Evolutionary conservation across 2,113 vertebrate species (phyloP).

Genomic region (Furnarius figulus): DNA sequence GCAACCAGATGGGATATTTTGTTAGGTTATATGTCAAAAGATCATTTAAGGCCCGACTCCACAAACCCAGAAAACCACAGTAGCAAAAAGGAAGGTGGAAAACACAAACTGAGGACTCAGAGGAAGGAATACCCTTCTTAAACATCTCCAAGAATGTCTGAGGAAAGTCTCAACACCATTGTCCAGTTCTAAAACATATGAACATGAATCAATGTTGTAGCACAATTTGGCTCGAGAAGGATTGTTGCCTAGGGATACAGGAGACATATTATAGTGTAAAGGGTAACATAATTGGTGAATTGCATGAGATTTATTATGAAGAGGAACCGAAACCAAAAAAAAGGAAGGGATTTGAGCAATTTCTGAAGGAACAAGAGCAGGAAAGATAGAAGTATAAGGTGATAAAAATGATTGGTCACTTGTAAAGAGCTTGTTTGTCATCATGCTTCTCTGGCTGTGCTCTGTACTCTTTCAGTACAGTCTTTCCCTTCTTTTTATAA

Average conservation of each 20-base stretch:
- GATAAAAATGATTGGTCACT: background rate
- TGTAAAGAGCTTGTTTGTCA: background rate
- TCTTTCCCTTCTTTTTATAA: background rate
- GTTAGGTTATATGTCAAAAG: background rate
- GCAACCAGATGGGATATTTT: background rate
- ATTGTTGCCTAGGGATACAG: background rate
- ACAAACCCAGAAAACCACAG: background rate
- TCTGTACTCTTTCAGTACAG: background rate
- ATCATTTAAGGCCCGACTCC: background rate
- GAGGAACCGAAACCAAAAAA: background rate
- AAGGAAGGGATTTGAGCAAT: background rate
- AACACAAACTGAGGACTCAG: background rate
- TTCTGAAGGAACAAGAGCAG: background rate
- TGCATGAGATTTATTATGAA: background rate
- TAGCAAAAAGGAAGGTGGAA: background rate
- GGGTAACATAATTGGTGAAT: background rate
- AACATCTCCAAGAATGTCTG: background rate
- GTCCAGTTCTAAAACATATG: background rate
- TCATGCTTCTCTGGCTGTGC: background rate
- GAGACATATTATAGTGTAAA: background rate
- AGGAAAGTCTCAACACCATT: background rate
- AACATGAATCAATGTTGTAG: background rate
- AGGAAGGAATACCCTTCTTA: accelerated
- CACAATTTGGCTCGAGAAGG: background rate
- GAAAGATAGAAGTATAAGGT: background rate